Conservation (phyloP, 2,888 invertebrate species). For the Perithous albicinctus region DNA sequence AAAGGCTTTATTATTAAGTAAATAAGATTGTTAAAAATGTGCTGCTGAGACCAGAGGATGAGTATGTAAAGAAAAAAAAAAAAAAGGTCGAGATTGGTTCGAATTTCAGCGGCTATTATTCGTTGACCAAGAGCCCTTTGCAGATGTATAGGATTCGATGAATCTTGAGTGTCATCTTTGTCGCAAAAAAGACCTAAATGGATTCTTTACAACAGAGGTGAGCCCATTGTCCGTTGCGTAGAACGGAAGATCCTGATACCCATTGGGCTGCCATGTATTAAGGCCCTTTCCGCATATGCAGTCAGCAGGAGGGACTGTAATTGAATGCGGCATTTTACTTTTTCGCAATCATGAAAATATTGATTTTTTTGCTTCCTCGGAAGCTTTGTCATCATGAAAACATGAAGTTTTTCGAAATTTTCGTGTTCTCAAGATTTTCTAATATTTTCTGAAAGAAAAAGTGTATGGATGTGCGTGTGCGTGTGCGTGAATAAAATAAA, state of each 20-base stretch:
- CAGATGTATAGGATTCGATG: constrained; percentile 11
- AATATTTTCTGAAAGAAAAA: too few species aligned
- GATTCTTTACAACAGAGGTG: constrained; percentile 78
- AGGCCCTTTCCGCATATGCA: constrained; percentile 50
- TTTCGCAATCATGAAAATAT: too few species aligned
- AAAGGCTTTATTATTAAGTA: too few species aligned
- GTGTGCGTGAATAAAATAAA: too few species aligned
- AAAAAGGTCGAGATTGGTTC: background rate
- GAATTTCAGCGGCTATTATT: background rate
- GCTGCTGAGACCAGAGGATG: background rate
- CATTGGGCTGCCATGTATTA: constrained; percentile 73
- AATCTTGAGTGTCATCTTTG: constrained; percentile 57
- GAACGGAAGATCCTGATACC: constrained; percentile 73
- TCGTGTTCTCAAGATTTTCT: too few species aligned
- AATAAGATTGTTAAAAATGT: constrained; percentile 8
- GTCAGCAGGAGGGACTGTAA: constrained; percentile 56
- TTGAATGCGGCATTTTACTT: too few species aligned
- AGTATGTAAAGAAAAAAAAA: too few species aligned
- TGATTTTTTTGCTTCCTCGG: too few species aligned
- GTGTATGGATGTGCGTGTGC: too few species aligned
- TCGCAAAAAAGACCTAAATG: constrained; percentile 74
- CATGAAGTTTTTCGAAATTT: too few species aligned
- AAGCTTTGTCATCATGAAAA: too few species aligned
- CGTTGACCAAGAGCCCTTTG: background rate
- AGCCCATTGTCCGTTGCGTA: constrained; percentile 75